Base-by-base conservation (phyloP, 2,797 vertebrate species). In the Spinus olivaceus region DNA sequence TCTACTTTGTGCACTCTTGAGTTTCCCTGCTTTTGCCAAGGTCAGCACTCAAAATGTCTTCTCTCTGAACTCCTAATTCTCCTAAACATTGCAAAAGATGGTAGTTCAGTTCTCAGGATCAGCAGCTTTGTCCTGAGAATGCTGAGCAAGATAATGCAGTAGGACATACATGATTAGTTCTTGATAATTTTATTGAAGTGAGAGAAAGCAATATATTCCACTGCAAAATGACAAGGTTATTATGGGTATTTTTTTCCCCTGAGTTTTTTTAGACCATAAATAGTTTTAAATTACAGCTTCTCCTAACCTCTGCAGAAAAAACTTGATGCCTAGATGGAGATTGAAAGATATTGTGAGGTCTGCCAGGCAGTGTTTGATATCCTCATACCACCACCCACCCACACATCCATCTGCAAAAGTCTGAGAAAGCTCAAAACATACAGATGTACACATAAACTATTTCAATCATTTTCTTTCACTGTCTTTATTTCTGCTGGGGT, bases 401-500 rank as follows among this genome's bases (percentile, higher is more conserved):
- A 35, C 57, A 86, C 70, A 89, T 83, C 73, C 42, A 80, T 50
- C 53, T 96, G 90, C 76, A 66, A 70, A 78, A 91, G 51, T 63
- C 73, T 87, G 76, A 97, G 88, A 96, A 95, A 96, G 57, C 80
- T 90, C 74, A 90, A 50, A 60, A 90, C 51, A 86, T 35, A 82
- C 74, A 69, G 81, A 92, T 65, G 72, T 53, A 77, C 67, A 93
- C 57, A 94, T 82, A 97, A 97, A 90, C 47, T 60, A 70, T 73
- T 94, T 90, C 39, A 67, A 57, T 77, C 1, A 53, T 81, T 96
- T 89, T 96, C 33, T 94, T 76, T 81, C 27, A 91, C 92, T 83
- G 53, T 70, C 60, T 96, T 95, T 96, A 79, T 93, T 96, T 84
- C 44, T 94, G 50, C 66, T 95, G 91, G 63, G 61, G 73, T 82